Base-by-base conservation (phyloP, 2,888 invertebrate genomes). In the Quadriops clusia region DNA sequence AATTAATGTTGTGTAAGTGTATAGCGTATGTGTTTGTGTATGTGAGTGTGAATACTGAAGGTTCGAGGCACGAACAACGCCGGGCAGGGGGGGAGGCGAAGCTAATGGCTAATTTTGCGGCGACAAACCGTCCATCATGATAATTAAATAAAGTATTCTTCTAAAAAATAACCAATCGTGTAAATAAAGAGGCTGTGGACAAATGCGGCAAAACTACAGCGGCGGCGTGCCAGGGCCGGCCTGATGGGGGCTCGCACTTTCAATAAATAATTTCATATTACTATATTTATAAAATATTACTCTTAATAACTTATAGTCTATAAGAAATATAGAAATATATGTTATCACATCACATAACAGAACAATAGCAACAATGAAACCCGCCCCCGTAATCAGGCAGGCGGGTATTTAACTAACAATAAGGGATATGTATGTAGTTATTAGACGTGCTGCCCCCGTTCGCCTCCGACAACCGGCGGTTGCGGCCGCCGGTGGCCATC, bases 371-470 rank as follows among this genome's bases (percentile, higher is more conserved):
- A 59, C 58, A 61, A 60, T 54, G 55, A 55, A n/a, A n/a, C n/a
- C n/a, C n/a, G n/a, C n/a, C n/a, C n/a, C n/a, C n/a, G n/a, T n/a
- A n/a, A n/a, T n/a, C n/a, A n/a, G n/a, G n/a, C n/a, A n/a, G n/a
- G n/a, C n/a, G 57, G 54, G 51, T 36, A 41, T 39, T 43, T 38
- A 60, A 59, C 56, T 61, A 61, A 62, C 61, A 62, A 62, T 60
- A 60, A 58, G 56, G 59, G 61, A 62, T 62, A 62, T 62, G 61
- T 62, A 62, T 61, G 55, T 60, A 46, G 52, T 59, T 60, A 59
- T 60, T 57, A 51, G n/a, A n/a, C n/a, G n/a, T n/a, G n/a, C n/a
- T n/a, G n/a, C n/a, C n/a, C n/a, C n/a, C n/a, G n/a, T n/a, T n/a
- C n/a, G n/a, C n/a, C n/a, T n/a, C n/a, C n/a, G n/a, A n/a, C n/a